Percentiles rank a stretch among this genome's conserved stretches.
Evolutionary conservation across 2,888 invertebrate species (phyloP).

Genomic region (Arctia plantaginis): DNA sequence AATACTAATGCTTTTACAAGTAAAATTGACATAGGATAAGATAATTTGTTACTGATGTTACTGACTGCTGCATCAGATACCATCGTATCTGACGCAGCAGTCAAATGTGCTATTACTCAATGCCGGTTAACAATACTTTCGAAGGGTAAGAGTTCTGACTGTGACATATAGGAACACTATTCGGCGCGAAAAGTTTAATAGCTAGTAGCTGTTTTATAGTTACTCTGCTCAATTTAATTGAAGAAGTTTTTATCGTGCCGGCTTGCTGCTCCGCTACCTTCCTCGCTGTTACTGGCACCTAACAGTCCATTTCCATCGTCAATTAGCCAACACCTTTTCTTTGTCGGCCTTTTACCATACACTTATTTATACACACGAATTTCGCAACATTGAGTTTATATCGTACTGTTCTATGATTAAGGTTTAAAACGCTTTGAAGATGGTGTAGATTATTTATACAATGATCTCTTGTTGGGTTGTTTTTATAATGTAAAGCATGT

Average conservation of each 20-base stretch:
- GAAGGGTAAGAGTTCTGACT: too few species aligned
- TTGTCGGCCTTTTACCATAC: conserved; percentile 73
- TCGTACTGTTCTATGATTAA: conserved; percentile 33
- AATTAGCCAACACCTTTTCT: conserved; percentile 80
- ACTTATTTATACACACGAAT: conserved; percentile 62
- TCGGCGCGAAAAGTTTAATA: too few species aligned
- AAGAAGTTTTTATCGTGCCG: not conserved
- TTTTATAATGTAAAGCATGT: conserved; percentile 49
- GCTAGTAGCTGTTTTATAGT: too few species aligned
- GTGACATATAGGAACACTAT: too few species aligned
- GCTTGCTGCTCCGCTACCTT: conserved; percentile 24
- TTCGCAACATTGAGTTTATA: conserved; percentile 32
- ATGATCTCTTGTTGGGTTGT: not conserved
- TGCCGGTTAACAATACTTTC: too few species aligned
- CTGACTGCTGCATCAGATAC: too few species aligned
- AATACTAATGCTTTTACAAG: too few species aligned
- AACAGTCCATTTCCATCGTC: conserved; percentile 68
- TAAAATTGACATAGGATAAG: too few species aligned
- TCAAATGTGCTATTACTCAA: too few species aligned
- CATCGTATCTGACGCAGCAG: too few species aligned
- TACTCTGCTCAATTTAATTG: too few species aligned
- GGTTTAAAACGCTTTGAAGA: conserved; percentile 23
- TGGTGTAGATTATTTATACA: not conserved
- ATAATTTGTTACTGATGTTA: too few species aligned
- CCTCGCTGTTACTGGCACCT: conserved; percentile 48